These are phyloP conservation scores for Noctuana brunneofusca DNA, from an alignment of 2,888 invertebrate species.

Conservation along the genomic window DNA sequence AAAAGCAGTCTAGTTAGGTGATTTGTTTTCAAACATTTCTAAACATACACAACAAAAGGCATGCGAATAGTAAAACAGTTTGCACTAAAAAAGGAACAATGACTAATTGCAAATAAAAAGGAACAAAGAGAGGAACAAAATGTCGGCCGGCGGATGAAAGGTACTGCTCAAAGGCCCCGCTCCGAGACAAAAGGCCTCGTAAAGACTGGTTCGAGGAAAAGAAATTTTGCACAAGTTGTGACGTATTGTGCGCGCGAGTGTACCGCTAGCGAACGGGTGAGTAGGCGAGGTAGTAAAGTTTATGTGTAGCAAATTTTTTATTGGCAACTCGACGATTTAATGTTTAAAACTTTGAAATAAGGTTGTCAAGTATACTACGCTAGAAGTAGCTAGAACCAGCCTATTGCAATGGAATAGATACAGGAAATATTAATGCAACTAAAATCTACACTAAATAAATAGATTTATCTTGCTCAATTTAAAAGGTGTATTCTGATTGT, in stretches of 20 bases:
- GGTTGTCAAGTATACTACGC: not conserved
- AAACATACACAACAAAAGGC: slow-evolving; percentile 30
- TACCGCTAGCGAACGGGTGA: slow-evolving; percentile 31
- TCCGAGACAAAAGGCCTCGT: slow-evolving; percentile 65
- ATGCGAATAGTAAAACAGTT: slow-evolving; percentile 33
- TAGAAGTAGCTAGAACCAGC: too few relatives aligned
- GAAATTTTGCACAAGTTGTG: slow-evolving; percentile 70
- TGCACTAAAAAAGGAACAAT: slow-evolving; percentile 34
- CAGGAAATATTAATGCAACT: too few relatives aligned
- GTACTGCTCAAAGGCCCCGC: slow-evolving; percentile 46
- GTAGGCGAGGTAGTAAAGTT: slow-evolving; percentile 19
- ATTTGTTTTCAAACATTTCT: slow-evolving; percentile 32
- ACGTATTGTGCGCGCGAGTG: slow-evolving; percentile 28
- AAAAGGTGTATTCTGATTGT: too few relatives aligned
- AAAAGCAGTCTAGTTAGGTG: slow-evolving; percentile 21
- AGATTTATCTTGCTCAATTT: too few relatives aligned
- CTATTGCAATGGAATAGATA: too few relatives aligned
- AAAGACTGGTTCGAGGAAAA: slow-evolving; percentile 74
- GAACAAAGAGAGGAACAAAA: slow-evolving; percentile 10
- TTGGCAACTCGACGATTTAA: not conserved
- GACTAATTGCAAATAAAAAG: slow-evolving; percentile 43
- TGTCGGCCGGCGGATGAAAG: slow-evolving; percentile 55
- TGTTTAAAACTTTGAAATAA: not conserved
- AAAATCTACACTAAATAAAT: too few relatives aligned
- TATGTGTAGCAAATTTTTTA: slow-evolving; percentile 34